Evolutionary conservation across 2,113 vertebrate species (phyloP), one percentile per base, ranked within the genome.

Genomic region (Oncorhynchus kisutch): DNA sequence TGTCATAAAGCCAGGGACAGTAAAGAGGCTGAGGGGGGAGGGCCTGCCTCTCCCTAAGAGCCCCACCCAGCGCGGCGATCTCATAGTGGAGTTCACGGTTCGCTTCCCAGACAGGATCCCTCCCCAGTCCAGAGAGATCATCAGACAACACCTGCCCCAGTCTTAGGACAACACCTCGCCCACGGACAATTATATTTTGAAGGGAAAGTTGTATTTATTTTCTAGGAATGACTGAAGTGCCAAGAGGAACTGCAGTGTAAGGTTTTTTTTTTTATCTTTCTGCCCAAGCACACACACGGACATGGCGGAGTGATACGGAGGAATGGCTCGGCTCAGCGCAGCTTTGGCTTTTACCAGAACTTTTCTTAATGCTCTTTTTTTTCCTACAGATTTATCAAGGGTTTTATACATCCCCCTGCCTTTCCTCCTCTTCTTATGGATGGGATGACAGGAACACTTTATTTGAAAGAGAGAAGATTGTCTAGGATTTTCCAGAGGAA

Each of bases 31-130:
- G 78, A 91, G 96, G 0, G 98, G 97, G 24, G 97, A 99, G 80
- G 98, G 98, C 6, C 94, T 99, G 81, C 98, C 98, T 48, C 95
- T 96, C 82, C 96, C 98, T 59, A 99, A 99, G 92, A 96, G 94
- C 85, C 97, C 96, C 66, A 95, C 92, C 66, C 97, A 99, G 86
- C 94, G 96, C 1, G 98, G 97, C 80, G 97, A 99, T 91, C 94
- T 99, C 88, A 97, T 99, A 1, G 97, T 98, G 49, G 96, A 98
- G 90, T 99, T 99, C 88, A 96, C 96, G 82, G 95, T 99, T 81
- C 96, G 95, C 74, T 99, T 99, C 88, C 98, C 98, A 0, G 98
- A 99, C 94, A 95, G 96, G 93, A 96, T 99, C 92, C 95, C 97
- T 39, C 97, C 95, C 59, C 96, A 97, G 90, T 98, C 96, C 2